These are phyloP conservation scores for Ianthella basta DNA, from an alignment of 37 sponge, comb jelly and placozoan genomes.

Conservation along the genomic window DNA sequence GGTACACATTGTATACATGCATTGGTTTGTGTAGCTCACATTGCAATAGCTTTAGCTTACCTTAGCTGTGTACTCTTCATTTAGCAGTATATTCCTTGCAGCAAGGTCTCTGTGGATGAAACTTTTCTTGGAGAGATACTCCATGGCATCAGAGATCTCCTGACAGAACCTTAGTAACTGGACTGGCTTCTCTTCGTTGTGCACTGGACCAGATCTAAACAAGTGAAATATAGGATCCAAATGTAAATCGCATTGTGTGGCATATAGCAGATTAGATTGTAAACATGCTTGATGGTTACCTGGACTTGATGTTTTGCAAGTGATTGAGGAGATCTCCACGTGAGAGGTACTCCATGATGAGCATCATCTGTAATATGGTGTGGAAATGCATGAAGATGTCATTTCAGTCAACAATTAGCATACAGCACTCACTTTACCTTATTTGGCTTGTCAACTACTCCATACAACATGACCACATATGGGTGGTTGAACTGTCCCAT, in stretches of 20 bases:
- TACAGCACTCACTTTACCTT: too few relatives aligned
- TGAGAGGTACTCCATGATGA: constrained; percentile 4
- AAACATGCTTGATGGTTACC: too few relatives aligned
- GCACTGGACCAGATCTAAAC: too few relatives aligned
- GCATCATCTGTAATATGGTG: background rate
- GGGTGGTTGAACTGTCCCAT: constrained; percentile 8
- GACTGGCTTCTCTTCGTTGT: too few relatives aligned
- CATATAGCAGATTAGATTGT: too few relatives aligned
- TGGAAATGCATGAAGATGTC: too few relatives aligned
- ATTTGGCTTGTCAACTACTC: background rate
- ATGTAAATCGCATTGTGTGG: too few relatives aligned
- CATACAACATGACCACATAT: background rate
- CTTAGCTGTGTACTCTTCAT: constrained; percentile 33
- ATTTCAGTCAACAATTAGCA: too few relatives aligned
- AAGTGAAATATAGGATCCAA: too few relatives aligned
- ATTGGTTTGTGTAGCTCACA: too few relatives aligned
- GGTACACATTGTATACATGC: too few relatives aligned
- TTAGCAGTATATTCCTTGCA: constrained; percentile 65
- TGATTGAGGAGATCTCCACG: constrained; percentile 4
- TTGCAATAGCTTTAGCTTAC: too few relatives aligned
- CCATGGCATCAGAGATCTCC: constrained; percentile 62
- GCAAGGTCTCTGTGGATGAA: constrained; percentile 77
- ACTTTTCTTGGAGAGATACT: constrained; percentile 46
- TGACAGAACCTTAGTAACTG: constrained; percentile 25
- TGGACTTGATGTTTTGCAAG: background rate